phyloP scores from a whole-genome alignment of 2,888 invertebrate genomes.

The Coelopa pilipes region DNA sequence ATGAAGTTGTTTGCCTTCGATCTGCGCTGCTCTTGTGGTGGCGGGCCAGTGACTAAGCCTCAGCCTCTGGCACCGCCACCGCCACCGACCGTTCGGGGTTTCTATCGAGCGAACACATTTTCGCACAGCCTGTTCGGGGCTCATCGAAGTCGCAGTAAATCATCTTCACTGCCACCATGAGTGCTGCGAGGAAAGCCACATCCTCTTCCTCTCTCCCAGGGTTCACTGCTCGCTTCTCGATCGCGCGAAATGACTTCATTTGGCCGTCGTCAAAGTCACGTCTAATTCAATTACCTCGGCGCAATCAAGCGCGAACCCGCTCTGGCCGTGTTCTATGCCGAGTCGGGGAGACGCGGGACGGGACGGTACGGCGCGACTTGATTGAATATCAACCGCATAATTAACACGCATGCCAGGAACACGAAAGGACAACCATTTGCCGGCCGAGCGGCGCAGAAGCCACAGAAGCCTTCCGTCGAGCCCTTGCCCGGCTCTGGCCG shows the following conservation, averaged over 20 bases:
- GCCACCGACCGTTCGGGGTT: too few relatives aligned
- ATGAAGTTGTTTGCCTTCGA: constrained; percentile 29
- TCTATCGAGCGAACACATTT: not conserved
- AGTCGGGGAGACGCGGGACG: too few relatives aligned
- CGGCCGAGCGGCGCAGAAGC: too few relatives aligned
- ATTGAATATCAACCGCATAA: constrained; percentile 8
- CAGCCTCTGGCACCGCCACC: too few relatives aligned
- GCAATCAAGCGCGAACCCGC: too few relatives aligned
- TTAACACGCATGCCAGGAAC: not conserved
- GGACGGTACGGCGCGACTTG: not conserved
- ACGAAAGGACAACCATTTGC: not conserved
- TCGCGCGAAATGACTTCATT: not conserved
- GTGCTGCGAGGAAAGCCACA: not conserved
- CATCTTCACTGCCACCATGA: not conserved
- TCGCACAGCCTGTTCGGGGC: not conserved
- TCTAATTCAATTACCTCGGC: not conserved
- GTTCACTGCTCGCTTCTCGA: not conserved
- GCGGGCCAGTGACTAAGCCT: constrained; percentile 6
- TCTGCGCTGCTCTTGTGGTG: not conserved
- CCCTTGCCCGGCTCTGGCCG: too few relatives aligned
- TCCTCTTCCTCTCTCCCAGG: too few relatives aligned
- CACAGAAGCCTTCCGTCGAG: too few relatives aligned
- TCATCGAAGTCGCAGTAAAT: not conserved
- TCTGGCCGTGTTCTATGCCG: too few relatives aligned
- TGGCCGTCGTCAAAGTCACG: not conserved